phyloP scores from a whole-genome alignment of 1,140 invertebrate species.

The Heliconius melpomene region DNA sequence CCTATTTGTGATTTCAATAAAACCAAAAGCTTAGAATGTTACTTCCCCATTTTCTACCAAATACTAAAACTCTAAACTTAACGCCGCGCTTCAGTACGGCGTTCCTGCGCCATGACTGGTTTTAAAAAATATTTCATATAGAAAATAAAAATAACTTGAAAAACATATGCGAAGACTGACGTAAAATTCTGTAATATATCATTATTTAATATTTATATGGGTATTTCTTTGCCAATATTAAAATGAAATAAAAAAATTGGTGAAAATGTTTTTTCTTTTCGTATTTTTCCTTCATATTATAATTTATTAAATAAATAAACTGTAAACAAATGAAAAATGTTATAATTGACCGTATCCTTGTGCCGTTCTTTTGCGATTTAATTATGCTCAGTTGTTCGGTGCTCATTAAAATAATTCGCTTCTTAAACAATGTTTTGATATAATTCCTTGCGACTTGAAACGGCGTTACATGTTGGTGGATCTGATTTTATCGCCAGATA shows the following conservation, averaged over 20 bases:
- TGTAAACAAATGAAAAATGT: slow-evolving; percentile 16
- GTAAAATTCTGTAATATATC: too few relatives aligned
- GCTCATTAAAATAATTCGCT: slow-evolving; percentile 48
- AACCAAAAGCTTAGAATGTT: too few relatives aligned
- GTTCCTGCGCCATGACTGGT: too few relatives aligned
- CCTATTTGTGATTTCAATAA: neutral
- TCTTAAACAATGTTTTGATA: slow-evolving; percentile 43
- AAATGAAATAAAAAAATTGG: slow-evolving; percentile 7
- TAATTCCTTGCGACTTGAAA: slow-evolving; percentile 39
- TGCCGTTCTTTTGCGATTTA: slow-evolving; percentile 34
- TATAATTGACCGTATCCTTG: slow-evolving; percentile 28
- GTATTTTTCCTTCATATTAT: neutral
- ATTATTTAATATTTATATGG: neutral
- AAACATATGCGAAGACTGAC: too few relatives aligned
- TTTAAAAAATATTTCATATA: too few relatives aligned
- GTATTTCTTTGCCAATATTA: neutral
- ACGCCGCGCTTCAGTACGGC: too few relatives aligned
- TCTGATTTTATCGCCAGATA: slow-evolving; percentile 32
- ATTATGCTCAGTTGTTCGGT: slow-evolving; percentile 35
- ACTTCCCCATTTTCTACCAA: too few relatives aligned
- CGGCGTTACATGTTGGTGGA: slow-evolving; percentile 30
- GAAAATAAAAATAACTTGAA: too few relatives aligned
- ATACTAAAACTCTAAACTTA: too few relatives aligned
- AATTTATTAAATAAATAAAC: slow-evolving; percentile 7
- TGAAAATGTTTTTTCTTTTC: neutral